Conservation (phyloP, 2,797 vertebrate genomes). For the Macropus fuliginosus region DNA sequence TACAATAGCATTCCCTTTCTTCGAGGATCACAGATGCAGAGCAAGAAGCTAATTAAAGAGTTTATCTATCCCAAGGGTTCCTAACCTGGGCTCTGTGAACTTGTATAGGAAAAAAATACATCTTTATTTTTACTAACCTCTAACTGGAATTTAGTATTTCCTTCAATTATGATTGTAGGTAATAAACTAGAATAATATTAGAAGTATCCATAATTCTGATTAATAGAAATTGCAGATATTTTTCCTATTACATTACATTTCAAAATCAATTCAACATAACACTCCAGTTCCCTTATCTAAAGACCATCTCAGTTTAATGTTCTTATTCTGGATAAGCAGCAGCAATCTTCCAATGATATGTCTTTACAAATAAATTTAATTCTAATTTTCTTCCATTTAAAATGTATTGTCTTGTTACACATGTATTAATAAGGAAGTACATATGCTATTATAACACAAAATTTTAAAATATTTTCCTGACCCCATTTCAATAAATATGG, state of each 20-base stretch:
- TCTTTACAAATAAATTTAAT: not conserved
- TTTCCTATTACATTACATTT: not conserved
- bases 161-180: not conserved
- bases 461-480: not conserved
- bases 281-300: not conserved
- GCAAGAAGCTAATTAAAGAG: not conserved
- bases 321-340: not conserved
- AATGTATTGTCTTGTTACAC: not conserved
- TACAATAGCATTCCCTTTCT: not conserved
- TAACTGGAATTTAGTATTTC: not conserved
- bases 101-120: not conserved
- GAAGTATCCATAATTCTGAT: not conserved
- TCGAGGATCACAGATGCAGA: not conserved
- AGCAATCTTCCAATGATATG: not conserved
- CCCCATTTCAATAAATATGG: not conserved
- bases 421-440: not conserved
- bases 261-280: not conserved
- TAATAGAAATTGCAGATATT: not conserved
- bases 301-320: not conserved
- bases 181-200: not conserved
- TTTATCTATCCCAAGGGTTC: not conserved
- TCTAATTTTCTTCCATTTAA: not conserved
- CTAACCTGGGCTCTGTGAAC: not conserved
- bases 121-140: not conserved
- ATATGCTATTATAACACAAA: not conserved